phyloP scores from a whole-genome alignment of 1,140 invertebrate species.

The Pseudomyrmex gracilis region DNA sequence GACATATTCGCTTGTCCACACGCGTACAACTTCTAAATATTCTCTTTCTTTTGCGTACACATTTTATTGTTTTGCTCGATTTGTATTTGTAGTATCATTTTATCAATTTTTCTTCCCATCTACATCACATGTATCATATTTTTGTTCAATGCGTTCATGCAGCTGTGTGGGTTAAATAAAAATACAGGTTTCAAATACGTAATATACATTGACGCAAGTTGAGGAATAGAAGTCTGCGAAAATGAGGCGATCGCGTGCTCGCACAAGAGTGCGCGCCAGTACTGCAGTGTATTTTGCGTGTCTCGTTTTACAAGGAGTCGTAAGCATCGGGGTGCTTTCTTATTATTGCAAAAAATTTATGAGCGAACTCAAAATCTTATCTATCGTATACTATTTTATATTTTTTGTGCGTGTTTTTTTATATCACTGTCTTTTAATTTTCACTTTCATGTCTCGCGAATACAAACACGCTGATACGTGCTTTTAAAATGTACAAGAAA shows the following conservation, averaged over 20 bases:
- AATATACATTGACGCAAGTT: conserved; percentile 66
- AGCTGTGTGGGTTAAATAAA: conserved; percentile 32
- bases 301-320: background rate
- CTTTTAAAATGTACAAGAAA: conserved; percentile 3
- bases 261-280: conserved; percentile 14
- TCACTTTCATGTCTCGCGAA: too few species aligned
- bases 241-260: conserved; percentile 60
- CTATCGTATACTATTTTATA: too few species aligned
- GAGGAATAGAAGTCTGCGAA: conserved; percentile 51
- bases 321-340: background rate
- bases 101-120: background rate
- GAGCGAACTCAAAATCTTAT: background rate
- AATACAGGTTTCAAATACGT: conserved; percentile 19
- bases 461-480: background rate
- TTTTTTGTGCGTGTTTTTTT: too few species aligned
- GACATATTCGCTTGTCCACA: conserved; percentile 13
- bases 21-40: conserved; percentile 5
- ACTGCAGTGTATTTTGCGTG: conserved; percentile 28
- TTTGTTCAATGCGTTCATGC: background rate
- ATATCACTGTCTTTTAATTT: too few species aligned
- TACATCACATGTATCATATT: conserved; percentile 18
- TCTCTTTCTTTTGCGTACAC: background rate
- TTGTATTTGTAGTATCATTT: conserved; percentile 13
- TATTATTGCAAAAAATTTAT: conserved; percentile 11
- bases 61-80: background rate